Evolutionary conservation across 1,140 invertebrate genomes (phyloP), one percentile per base, ranked within the genome.

Genomic region (Orius laevigatus): DNA sequence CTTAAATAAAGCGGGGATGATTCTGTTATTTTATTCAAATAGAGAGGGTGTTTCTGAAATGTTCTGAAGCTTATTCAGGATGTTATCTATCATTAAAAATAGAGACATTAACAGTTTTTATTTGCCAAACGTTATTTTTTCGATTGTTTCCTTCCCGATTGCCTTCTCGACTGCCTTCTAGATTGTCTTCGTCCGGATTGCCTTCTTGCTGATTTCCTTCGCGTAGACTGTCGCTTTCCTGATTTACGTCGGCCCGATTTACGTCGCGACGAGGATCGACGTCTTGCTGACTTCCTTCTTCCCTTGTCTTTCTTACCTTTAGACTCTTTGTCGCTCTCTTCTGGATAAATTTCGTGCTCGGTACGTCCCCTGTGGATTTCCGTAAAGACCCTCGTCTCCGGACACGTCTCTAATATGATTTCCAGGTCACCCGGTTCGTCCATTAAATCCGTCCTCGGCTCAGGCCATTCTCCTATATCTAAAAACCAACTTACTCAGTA

Each of bases 391-490:
- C 43, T 45, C 4, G 20, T 31, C 19, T 10, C 6, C 4, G 20
- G 43, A n/a, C 32, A 9, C 3, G 43, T 11, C 15, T 45, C 43
- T n/a, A 45, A 45, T n/a, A 45, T n/a, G 9, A 45, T n/a, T 32
- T 33, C n/a, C 8, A 45, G 10, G 19, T 45, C 43, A n/a, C 8
- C 9, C 11, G 43, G 43, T 19, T 45, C 32, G 11, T 45, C 32
- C 43, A 45, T 45, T n/a, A 45, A 16, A 12, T 45, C 18, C 4
- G 16, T 19, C 3, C 32, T 19, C 2, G 6, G 20, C 19, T 45
- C 32, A 2, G 32, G 11, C 43, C 43, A 45, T 45, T 45, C 25
- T n/a, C 43, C 25, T 11, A 45, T 45, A 12, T 45, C 43, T 45
- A 16, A 38, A 38, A 5, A 38, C 3, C n/a, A 38, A 4, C 8